Evolutionary conservation across 2,888 invertebrate species (phyloP), one percentile per base, ranked within the genome.

Genomic region (Leptothorax acervorum): DNA sequence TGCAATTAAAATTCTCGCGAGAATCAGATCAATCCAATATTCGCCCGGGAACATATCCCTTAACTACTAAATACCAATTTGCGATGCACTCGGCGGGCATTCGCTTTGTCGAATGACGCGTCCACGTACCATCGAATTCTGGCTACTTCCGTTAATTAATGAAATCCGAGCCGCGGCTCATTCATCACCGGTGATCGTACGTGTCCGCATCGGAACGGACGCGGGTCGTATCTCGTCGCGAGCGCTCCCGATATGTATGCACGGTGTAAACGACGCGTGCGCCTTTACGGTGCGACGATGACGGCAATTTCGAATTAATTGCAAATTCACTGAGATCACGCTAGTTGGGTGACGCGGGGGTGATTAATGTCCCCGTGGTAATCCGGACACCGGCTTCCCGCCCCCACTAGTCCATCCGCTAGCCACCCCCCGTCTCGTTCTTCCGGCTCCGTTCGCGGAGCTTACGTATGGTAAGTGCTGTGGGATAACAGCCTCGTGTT

Each of bases 401-500:
- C 82, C 66, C 86, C 48, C 60, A n/a, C 85, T n/a, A 23, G 35
- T 55, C 68, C 53, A 18, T 39, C 66, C 74, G 11, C 82, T 63
- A 45, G 12, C 12, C 73, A 45, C 55, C 75, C 68, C 68, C 75
- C 76, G 63, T 39, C 66, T 66, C 81, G 83, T 83, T 60, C 87
- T 78, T 87, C 82, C 85, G 73, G 71, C 74, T 9, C 23, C 84
- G 71, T 55, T 82, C 85, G 85, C 74, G 66, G 85, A 88, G 89
- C 92, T 90, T 90, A 88, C 90, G 90, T 90, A 91, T 92, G 92
- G 93, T 94, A 94, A 94, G 93, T 94, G 93, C 94, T 94, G 93
- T 93, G 94, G 94, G 94, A 94, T 94, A 94, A 93, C 94, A 93
- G 92, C 93, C 92, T 92, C 92, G 93, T 93, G 94, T 93, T 94